phyloP scores from a whole-genome alignment of 2,888 invertebrate species.

The Orgyia antiqua region DNA sequence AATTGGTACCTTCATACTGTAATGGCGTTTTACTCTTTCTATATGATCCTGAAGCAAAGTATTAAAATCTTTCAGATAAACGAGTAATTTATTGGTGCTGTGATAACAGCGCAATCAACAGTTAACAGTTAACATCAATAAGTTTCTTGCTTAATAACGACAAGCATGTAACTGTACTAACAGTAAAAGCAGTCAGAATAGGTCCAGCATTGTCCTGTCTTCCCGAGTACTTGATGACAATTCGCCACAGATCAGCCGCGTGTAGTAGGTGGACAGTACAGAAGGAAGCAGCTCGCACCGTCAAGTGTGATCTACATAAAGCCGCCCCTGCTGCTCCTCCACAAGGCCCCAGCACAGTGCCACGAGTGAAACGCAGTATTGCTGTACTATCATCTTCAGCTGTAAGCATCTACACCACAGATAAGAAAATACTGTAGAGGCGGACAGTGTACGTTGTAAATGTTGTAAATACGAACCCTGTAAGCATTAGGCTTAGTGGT shows the following conservation, averaged over 20 bases:
- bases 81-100: too few relatives aligned
- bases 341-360: constrained; percentile 45
- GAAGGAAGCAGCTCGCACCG: constrained; percentile 57
- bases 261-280: constrained; percentile 55
- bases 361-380: constrained; percentile 54
- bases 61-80: neutral
- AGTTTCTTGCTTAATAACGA: too few relatives aligned
- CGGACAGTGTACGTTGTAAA: too few relatives aligned
- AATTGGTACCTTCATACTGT: constrained; percentile 31
- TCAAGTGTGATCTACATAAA: constrained; percentile 40
- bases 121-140: too few relatives aligned
- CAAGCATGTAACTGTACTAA: too few relatives aligned
- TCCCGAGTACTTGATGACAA: constrained; percentile 39
- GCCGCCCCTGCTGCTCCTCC: constrained; percentile 38
- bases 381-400: constrained; percentile 62
- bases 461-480: too few relatives aligned
- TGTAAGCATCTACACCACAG: constrained; percentile 55
- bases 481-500: too few relatives aligned
- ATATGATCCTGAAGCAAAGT: constrained; percentile 37
- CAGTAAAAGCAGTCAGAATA: constrained; percentile 39
- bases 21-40: constrained; percentile 43
- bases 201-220: constrained; percentile 30
- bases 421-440: too few relatives aligned
- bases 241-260: constrained; percentile 44
- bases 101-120: too few relatives aligned